Evolutionary conservation across 2,888 invertebrate genomes (phyloP), one percentile per base, ranked within the genome.

Genomic region (Trachelus iudaicus): DNA sequence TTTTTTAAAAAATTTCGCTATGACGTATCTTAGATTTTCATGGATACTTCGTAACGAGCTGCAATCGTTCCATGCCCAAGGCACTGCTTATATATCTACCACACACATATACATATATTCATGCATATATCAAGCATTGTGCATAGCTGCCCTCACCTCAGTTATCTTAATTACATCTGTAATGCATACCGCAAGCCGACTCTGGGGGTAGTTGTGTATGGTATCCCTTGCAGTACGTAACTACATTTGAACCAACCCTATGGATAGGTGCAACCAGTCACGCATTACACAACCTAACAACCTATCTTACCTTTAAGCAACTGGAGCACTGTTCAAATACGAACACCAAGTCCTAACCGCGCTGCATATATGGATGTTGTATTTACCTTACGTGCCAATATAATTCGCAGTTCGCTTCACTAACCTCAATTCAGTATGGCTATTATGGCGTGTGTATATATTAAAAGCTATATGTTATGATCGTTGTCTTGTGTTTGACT

Each of bases 151-250:
- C 88, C 88, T 89, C 89, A 89, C 90, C 90, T 89, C 89, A 87
- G 90, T 88, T 90, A 90, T 90, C 90, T 90, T 90, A 90, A 90
- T 90, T 90, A 90, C 90, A 90, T 90, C 90, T 90, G 90, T 90
- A 90, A 90, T 90, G 88, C 88, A 90, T 87, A 87, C 90, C 89
- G 85, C 89, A 88, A 83, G 82, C 86, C 82, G 79, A 77, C 83
- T 68, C 73, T 77, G 69, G 82, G 56, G 82, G 77, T 80, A 81
- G 23, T 15, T 76, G 77, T 75, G 77, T 81, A 78, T 76, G 73
- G 76, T 73, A 69, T 75, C 75, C 71, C 69, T 68, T 34, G 56
- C 56, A 56, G 56, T 56, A 56, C 9, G 56, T 23, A 56, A 56
- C 23, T 56, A 56, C 78, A 33, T 74, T 79, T 69, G 69, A 15